Conservation (phyloP, 1,140 invertebrate genomes). For the Tribolium castaneum region DNA sequence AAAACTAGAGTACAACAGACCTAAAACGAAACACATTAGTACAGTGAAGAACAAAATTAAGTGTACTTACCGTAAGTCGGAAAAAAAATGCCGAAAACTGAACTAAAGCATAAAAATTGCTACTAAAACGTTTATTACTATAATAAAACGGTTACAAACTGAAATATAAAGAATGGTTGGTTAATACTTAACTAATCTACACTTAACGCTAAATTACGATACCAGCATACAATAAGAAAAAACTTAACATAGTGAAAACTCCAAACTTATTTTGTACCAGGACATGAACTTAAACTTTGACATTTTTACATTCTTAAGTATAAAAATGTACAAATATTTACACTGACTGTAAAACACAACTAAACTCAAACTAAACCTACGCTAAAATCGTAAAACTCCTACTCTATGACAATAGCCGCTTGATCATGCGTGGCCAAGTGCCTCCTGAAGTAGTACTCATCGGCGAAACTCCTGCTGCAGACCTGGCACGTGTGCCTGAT, state of each 20-base stretch:
- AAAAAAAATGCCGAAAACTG: background rate
- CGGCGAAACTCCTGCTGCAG: slow-evolving; percentile 72
- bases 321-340: slow-evolving; percentile 45
- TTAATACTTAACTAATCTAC: slow-evolving; percentile 4
- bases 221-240: background rate
- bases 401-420: background rate
- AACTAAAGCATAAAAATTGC: background rate
- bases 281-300: background rate
- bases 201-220: background rate
- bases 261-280: slow-evolving; percentile 1
- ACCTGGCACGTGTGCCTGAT: slow-evolving; percentile 66
- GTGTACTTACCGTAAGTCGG: background rate
- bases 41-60: background rate
- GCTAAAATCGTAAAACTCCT: background rate
- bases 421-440: slow-evolving; percentile 69
- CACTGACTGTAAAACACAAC: slow-evolving; percentile 1
- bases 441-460: slow-evolving; percentile 69
- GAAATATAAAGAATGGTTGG: background rate
- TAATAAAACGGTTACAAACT: background rate
- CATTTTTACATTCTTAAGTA: slow-evolving; percentile 28
- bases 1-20: background rate
- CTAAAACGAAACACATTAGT: background rate
- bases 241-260: background rate
- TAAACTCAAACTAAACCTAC: background rate
- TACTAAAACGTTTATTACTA: slow-evolving; percentile 7